phyloP scores from a whole-genome alignment of 2,113 vertebrate genomes.

The Crotalus horridus region DNA sequence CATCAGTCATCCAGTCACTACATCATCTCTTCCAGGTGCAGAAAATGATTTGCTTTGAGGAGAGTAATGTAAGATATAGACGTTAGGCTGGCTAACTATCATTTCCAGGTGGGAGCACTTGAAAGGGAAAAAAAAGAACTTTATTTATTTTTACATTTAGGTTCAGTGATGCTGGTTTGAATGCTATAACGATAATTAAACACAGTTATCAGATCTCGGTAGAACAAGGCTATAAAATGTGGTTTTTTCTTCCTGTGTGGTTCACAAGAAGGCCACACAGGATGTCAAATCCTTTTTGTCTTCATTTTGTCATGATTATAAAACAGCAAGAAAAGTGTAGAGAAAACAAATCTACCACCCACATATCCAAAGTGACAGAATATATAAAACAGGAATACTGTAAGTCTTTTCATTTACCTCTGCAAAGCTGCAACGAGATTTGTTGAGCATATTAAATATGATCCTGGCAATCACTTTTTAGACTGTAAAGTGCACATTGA shows the following conservation, averaged over 20 bases:
- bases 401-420: background rate
- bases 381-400: background rate
- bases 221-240: background rate
- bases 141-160: background rate
- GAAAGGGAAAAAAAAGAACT: background rate
- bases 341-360: background rate
- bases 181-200: conserved; percentile 15
- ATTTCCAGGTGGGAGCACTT: conserved; percentile 6
- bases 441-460: background rate
- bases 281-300: background rate
- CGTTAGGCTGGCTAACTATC: background rate
- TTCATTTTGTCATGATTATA: background rate
- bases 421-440: background rate
- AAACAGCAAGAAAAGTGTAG: background rate
- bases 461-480: background rate
- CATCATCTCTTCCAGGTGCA: background rate
- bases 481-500: background rate
- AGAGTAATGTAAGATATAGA: background rate
- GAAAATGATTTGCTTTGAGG: background rate
- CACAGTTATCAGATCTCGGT: conserved; percentile 3
- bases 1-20: conserved; percentile 17
- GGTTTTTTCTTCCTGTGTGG: background rate
- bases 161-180: background rate
- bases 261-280: background rate
- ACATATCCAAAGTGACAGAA: background rate